Evolutionary conservation across 1,140 invertebrate species (phyloP).

Genomic region (Drosophila punjabiensis): DNA sequence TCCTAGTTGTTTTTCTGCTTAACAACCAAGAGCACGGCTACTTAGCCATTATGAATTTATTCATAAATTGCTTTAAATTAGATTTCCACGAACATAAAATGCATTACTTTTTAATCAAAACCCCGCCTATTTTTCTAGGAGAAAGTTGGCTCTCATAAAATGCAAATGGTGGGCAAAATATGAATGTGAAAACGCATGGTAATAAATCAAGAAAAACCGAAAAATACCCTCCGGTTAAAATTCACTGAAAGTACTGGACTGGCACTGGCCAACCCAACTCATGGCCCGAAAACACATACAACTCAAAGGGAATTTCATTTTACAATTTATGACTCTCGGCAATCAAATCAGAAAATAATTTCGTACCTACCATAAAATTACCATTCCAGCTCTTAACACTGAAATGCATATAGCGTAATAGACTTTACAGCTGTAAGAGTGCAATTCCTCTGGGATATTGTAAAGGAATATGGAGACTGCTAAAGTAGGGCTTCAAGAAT

Average conservation of each 20-base stretch:
- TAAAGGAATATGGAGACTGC: neutral
- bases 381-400: neutral
- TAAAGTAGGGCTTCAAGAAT: neutral
- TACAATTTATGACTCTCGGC: conserved; percentile 23
- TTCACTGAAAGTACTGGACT: conserved; percentile 1
- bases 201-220: conserved; percentile 18
- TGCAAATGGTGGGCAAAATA: conserved; percentile 4
- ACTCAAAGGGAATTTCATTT: conserved; percentile 3
- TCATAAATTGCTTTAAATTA: neutral
- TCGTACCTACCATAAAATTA: conserved; percentile 16
- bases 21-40: neutral
- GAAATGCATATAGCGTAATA: neutral
- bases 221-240: conserved; percentile 3
- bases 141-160: conserved; percentile 3
- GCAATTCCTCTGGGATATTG: neutral
- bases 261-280: neutral
- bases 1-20: neutral
- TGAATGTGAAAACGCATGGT: neutral
- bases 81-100: neutral
- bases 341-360: conserved; percentile 32
- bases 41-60: neutral
- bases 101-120: neutral
- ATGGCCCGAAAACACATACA: neutral
- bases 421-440: neutral
- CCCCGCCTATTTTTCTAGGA: neutral